phyloP scores from a whole-genome alignment of 2,888 invertebrate genomes.

The Malthinus seriepunctatus region DNA sequence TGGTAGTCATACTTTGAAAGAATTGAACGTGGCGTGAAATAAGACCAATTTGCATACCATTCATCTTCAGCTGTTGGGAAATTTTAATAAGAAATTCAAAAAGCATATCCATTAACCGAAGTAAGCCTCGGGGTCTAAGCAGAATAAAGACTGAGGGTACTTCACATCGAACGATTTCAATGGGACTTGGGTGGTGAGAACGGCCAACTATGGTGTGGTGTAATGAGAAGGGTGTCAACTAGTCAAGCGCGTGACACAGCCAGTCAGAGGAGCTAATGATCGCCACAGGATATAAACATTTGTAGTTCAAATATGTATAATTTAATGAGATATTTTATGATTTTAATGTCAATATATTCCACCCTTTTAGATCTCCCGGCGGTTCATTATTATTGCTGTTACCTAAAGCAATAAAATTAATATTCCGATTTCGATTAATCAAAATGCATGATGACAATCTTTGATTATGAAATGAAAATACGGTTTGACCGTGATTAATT shows the following conservation, averaged over 20 bases:
- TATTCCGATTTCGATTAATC: constrained; percentile 43
- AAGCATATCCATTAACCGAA: constrained; percentile 48
- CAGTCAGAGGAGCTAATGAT: constrained; percentile 26
- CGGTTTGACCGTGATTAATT: constrained; percentile 49
- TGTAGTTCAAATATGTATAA: constrained; percentile 19
- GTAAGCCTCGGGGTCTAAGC: constrained; percentile 25
- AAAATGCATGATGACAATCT: constrained; percentile 44
- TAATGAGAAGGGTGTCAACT: constrained; percentile 30
- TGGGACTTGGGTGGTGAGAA: constrained; percentile 27
- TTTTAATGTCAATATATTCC: constrained; percentile 21
- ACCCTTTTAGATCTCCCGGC: constrained; percentile 23
- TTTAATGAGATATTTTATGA: constrained; percentile 15
- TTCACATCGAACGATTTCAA: constrained; percentile 26
- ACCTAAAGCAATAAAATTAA: constrained; percentile 25
- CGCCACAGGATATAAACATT: constrained; percentile 24
- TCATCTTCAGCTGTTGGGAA: constrained; percentile 57
- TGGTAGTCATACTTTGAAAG: constrained; percentile 37
- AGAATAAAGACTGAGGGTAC: constrained; percentile 27
- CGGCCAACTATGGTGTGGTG: constrained; percentile 18
- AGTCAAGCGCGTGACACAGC: constrained; percentile 29
- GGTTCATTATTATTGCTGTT: constrained; percentile 15
- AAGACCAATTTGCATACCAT: constrained; percentile 56
- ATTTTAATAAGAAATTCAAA: constrained; percentile 58
- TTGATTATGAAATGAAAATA: constrained; percentile 49
- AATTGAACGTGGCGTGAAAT: constrained; percentile 41